phyloP scores from a whole-genome alignment of 2,797 vertebrate species.

The Darevskia nairensis region DNA sequence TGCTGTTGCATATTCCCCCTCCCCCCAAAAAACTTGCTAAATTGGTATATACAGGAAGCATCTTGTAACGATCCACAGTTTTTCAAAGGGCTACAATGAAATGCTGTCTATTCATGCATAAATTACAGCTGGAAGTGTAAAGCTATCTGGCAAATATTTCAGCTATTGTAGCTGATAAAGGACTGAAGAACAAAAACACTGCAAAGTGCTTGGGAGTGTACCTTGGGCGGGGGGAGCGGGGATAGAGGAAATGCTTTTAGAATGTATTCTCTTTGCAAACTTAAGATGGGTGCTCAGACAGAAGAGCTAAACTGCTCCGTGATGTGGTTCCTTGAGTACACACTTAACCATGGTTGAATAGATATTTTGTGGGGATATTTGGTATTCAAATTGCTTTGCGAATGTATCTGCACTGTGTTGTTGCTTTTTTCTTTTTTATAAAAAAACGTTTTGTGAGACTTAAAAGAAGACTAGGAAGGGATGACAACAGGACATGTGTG shows the following conservation, averaged over 20 bases:
- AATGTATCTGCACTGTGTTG: neutral
- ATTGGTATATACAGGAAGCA: slow-evolving; percentile 1
- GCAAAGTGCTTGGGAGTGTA: neutral
- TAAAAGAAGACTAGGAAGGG: neutral
- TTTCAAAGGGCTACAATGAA: slow-evolving; percentile 5
- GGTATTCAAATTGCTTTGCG: neutral
- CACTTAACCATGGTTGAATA: neutral
- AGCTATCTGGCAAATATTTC: neutral
- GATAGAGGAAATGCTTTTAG: neutral
- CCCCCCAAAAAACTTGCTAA: neutral
- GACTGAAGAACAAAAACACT: neutral
- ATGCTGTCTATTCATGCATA: slow-evolving; percentile 8
- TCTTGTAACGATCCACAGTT: neutral
- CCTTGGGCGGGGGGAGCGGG: neutral
- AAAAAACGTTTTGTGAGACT: neutral
- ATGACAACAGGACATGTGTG: neutral
- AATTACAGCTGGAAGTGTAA: neutral
- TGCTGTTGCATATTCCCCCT: neutral
- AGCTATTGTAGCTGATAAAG: slow-evolving; percentile 12
- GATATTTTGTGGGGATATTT: neutral
- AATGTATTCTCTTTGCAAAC: slow-evolving; percentile 4
- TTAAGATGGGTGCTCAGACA: neutral
- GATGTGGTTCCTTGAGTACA: neutral
- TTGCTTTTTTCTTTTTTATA: neutral
- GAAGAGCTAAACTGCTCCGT: neutral